Conservation (phyloP, 2,113 vertebrate genomes). For the Zosterops japonicus region DNA sequence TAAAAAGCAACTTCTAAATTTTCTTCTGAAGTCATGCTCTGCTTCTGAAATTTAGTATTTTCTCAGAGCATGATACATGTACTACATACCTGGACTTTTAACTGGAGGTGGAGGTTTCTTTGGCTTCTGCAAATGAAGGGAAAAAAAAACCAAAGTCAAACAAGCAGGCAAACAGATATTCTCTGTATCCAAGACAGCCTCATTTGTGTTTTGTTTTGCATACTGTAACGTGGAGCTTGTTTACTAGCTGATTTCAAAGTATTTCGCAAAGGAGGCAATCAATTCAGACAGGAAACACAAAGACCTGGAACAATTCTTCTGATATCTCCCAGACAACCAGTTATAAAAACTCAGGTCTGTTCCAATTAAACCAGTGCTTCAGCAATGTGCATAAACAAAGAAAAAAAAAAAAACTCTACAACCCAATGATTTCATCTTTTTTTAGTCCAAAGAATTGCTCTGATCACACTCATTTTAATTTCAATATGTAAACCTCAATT, state of each 20-base stretch:
- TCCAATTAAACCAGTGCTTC: background rate
- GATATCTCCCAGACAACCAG: background rate
- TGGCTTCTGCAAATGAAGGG: slow-evolving; percentile 77
- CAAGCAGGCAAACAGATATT: background rate
- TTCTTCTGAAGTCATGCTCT: background rate
- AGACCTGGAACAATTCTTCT: background rate
- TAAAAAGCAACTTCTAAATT: background rate
- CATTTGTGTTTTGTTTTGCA: background rate
- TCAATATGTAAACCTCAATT: background rate
- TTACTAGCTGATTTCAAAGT: background rate
- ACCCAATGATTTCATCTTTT: background rate
- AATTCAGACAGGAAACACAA: background rate
- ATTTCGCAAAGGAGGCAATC: background rate
- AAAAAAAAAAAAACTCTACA: accelerated
- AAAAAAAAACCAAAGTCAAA: background rate
- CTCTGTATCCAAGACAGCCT: background rate
- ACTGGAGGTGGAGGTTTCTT: slow-evolving; percentile 85
- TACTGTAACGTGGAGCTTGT: background rate
- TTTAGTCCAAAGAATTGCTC: background rate
- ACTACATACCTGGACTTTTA: slow-evolving; percentile 79
- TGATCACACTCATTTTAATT: background rate
- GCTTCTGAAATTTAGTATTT: background rate
- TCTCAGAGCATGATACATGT: background rate
- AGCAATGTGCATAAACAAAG: background rate
- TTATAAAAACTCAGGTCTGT: background rate